Base-by-base conservation (phyloP, 2,888 invertebrate species). In the Campopleginae sp. region DNA sequence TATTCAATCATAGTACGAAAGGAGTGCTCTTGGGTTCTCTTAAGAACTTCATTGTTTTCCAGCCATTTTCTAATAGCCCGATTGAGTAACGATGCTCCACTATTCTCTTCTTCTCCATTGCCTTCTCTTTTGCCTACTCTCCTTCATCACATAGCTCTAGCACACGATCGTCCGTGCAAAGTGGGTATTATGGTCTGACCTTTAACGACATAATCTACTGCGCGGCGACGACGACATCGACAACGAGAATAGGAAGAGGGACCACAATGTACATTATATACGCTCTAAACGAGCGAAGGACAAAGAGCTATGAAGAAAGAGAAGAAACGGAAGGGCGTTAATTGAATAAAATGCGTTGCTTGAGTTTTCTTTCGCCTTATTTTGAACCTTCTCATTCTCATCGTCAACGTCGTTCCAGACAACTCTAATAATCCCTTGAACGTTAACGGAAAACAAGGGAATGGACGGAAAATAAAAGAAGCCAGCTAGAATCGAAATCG, bases 351-450 rank as follows among this genome's bases (percentile, higher is more conserved):
- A 79, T 75, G 83, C 84, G 79, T 84, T 81, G 75, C 80, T 83
- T 68, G 83, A 58, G 80, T 83, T 86, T 83, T 79, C 85, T 80
- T 82, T 79, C 72, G 66, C 65, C 84, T 85, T 71, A 75, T 84
- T 80, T 77, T 84, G 27, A 81, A 65, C 80, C 90, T 89, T 87
- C 90, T 89, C 88, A 89, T 91, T 91, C 90, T 80, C 54, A 72
- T 65, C 72, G 33, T 66, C 80, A 23, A 38, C 54, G 54, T 38
- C 33, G 33, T 54, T 54, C 72, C 27, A 68, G 61, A 44, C 88
- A 86, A 89, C 89, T 38, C 38, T 91, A 91, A 92, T 92, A 92
- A 91, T 92, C 89, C 90, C 86, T 87, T 86, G 86, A 86, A 75
- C 87, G 85, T 85, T 88, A 81, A 75, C 65, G 65, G 12, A 58